Evolutionary conservation across 2,888 invertebrate species (phyloP).

Genomic region (Troides aeacus): DNA sequence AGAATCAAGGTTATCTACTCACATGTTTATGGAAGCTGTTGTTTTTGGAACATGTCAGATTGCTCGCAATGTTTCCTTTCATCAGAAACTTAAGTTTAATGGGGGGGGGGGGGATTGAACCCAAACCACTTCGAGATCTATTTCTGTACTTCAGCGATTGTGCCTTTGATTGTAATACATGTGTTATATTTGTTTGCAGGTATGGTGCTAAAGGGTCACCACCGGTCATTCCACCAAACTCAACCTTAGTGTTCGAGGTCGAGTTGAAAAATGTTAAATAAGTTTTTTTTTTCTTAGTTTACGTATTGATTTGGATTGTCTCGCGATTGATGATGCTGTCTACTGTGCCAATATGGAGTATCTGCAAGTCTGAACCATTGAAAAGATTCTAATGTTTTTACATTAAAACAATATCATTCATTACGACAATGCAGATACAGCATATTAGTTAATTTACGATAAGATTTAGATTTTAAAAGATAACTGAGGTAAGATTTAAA

Average conservation of each 20-base stretch:
- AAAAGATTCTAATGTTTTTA: background rate
- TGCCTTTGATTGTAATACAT: background rate
- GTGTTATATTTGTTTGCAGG: constrained; percentile 59
- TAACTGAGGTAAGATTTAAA: constrained; percentile 29
- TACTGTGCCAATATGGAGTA: constrained; percentile 39
- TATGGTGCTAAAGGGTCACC: constrained; percentile 89
- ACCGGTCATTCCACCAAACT: constrained; percentile 93
- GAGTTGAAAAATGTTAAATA: constrained; percentile 90
- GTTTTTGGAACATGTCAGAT: too few relatives aligned
- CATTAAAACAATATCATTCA: constrained; percentile 1
- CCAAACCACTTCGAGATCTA: too few relatives aligned
- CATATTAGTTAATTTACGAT: constrained; percentile 44
- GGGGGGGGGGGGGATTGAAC: too few relatives aligned
- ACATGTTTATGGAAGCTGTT: too few relatives aligned
- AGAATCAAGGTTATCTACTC: too few relatives aligned
- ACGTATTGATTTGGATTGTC: background rate
- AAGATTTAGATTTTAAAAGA: constrained; percentile 33
- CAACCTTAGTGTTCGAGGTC: constrained; percentile 92
- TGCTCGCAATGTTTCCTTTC: too few relatives aligned
- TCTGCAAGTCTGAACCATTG: constrained; percentile 36
- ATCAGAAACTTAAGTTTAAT: too few relatives aligned
- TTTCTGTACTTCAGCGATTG: too few relatives aligned
- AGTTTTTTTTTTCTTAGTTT: constrained; percentile 34
- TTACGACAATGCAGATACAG: constrained; percentile 41
- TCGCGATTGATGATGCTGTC: constrained; percentile 45